These are phyloP conservation scores for Baccha elongata DNA, from an alignment of 2,888 invertebrate genomes.

Conservation along the genomic window DNA sequence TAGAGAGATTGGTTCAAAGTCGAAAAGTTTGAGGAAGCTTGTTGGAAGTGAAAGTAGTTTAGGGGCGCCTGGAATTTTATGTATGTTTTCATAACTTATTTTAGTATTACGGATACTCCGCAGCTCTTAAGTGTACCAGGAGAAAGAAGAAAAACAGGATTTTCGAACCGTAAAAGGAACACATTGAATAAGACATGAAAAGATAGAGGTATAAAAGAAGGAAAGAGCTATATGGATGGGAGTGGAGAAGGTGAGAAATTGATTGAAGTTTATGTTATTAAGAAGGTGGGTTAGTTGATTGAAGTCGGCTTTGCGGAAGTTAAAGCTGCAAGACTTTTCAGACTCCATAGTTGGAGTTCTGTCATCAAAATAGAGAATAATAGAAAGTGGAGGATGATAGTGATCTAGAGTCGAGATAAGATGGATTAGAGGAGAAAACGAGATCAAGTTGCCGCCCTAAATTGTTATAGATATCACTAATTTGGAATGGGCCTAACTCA, in stretches of 20 bases:
- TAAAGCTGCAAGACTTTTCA: not conserved
- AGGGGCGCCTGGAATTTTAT: not conserved
- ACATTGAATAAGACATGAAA: not conserved
- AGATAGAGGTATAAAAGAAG: not conserved
- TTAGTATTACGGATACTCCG: not conserved
- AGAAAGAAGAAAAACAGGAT: not conserved
- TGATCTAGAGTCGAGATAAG: not conserved
- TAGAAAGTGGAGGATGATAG: not conserved
- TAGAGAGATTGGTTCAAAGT: not conserved
- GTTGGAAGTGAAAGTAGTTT: not conserved
- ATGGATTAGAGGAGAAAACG: not conserved
- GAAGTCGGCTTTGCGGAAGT: not conserved
- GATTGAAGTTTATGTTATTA: not conserved
- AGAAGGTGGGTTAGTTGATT: not conserved
- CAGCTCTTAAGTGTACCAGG: not conserved
- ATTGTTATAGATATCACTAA: not conserved
- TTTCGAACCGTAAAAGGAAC: not conserved
- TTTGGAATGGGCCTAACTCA: not conserved
- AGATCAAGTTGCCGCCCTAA: slow-evolving; percentile 1
- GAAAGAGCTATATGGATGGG: not conserved
- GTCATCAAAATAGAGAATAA: not conserved
- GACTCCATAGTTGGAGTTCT: not conserved
- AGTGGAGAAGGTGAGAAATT: not conserved
- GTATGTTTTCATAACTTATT: not conserved
- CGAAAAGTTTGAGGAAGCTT: not conserved